phyloP scores from a whole-genome alignment of 2,113 vertebrate species.

The Dolichallabes microphthalmus region DNA sequence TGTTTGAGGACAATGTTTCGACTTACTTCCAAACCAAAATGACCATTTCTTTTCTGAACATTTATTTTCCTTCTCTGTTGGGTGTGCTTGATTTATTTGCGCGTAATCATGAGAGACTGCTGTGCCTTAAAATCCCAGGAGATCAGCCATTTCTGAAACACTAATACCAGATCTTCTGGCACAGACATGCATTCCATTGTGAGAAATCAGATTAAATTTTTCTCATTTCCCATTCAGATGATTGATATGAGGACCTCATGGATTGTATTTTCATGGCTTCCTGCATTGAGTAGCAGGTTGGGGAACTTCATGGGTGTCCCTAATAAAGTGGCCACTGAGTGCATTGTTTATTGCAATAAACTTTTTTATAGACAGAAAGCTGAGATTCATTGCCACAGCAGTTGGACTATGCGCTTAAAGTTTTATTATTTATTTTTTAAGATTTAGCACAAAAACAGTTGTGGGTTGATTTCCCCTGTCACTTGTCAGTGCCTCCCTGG shows the following conservation, averaged over 20 bases:
- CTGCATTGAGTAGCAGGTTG: not conserved
- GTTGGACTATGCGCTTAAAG: not conserved
- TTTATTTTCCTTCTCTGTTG: not conserved
- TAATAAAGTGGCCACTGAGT: not conserved
- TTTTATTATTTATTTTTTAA: too few relatives aligned
- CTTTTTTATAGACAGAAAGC: not conserved
- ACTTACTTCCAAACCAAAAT: not conserved
- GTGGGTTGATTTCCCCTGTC: not conserved
- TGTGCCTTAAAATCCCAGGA: not conserved
- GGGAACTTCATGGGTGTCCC: not conserved
- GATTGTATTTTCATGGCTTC: too few relatives aligned
- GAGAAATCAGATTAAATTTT: not conserved
- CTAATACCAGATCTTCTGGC: not conserved
- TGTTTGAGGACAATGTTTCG: too few relatives aligned
- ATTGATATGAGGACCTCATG: not conserved
- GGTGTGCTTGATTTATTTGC: not conserved
- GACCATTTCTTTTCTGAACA: not conserved
- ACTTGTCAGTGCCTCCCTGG: not conserved
- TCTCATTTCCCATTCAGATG: not conserved
- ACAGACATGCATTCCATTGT: not conserved
- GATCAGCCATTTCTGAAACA: not conserved
- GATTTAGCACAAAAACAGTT: not conserved
- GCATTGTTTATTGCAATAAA: not conserved
- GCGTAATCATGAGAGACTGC: not conserved
- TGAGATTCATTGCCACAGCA: not conserved